Conservation (phyloP, 2,113 vertebrate genomes). For the Tretioscincus oriximinensis region DNA sequence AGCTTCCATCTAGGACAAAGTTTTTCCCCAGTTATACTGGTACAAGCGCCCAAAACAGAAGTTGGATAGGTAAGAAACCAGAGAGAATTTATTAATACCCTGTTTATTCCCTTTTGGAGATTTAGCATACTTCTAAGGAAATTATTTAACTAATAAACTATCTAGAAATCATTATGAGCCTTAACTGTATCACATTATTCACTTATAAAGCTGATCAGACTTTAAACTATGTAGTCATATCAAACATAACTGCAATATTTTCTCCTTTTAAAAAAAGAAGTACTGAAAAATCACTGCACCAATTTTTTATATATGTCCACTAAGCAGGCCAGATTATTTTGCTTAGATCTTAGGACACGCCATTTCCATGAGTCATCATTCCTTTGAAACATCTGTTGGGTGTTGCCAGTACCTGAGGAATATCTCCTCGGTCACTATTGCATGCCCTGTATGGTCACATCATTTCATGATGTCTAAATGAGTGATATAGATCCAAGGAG, state of each 20-base stretch:
- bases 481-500: no score
- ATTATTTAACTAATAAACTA: background rate
- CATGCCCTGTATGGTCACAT: no score
- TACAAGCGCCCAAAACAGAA: background rate
- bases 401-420: no score
- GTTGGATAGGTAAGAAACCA: background rate
- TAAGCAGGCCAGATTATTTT: no score
- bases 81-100: background rate
- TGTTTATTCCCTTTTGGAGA: background rate
- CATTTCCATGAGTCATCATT: no score
- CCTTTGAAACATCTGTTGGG: no score
- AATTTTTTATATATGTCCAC: background rate
- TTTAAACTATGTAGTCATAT: background rate
- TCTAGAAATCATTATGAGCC: background rate
- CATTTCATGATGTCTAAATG: no score
- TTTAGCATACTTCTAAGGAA: background rate
- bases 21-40: background rate
- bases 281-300: conserved; percentile 17
- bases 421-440: no score
- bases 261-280: background rate
- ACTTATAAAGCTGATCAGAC: background rate
- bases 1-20: background rate
- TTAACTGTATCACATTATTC: background rate
- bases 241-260: background rate
- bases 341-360: no score